Base-by-base conservation (phyloP, 2,797 vertebrate genomes). In the Phalloptychus januarius region DNA sequence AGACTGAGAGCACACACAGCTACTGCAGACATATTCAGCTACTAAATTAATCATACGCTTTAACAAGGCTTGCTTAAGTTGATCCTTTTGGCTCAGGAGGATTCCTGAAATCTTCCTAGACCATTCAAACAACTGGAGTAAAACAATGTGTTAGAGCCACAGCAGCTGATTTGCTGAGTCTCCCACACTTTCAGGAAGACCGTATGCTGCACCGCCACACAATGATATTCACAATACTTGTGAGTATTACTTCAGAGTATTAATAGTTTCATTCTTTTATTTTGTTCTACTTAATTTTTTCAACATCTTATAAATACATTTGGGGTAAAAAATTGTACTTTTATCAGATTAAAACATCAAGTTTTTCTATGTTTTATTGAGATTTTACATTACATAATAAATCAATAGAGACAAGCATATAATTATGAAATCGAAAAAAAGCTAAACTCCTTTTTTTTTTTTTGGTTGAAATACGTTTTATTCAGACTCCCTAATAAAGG, bases 41-140 rank as follows among this genome's bases (percentile, higher is more conserved):
- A 46, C 75, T 67, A 70, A 83, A 86, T 80, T 44, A 87, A 83
- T 83, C 28, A 81, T 48, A 20, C 25, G 36, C 44, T 79, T 79
- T 31, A 78, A 77, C 52, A 71, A 67, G 25, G n/a, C 40, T 72
- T 73, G 28, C n/a, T 54, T 65, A 70, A 75, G 58, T 85, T 77
- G 23, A 73, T 83, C 76, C 76, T 42, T 87, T 74, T 79, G 40
- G 38, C 46, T 84, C 50, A 61, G 77, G 46, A 78, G 42, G 73
- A 80, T 63, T 71, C 23, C 73, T 81, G 56, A 33, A 86, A 48
- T 65, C 69, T 56, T 54, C 54, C 20, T 75, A 44, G 36, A 36
- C 44, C 18, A 69, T 87, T 86, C n/a, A 50, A 48, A 36, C 18
- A 84, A 42, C 31, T 75, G 18, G 13, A 78, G 23, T 18, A 28